Conservation (phyloP, 1,140 invertebrate species). For the Philaenus spumarius region DNA sequence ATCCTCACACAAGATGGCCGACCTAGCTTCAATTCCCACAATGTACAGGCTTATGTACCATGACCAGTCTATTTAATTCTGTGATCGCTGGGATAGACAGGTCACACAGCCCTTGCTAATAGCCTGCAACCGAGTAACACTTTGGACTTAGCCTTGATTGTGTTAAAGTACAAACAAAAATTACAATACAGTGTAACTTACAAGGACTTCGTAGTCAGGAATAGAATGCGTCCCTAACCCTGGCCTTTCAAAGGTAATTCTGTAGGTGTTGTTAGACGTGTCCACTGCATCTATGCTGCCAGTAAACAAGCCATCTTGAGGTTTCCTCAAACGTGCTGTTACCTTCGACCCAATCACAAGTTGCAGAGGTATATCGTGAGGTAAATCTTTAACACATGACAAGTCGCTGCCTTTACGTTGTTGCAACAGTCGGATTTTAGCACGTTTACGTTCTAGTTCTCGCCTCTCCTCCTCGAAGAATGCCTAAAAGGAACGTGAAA, state of each 20-base stretch:
- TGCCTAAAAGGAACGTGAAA: slow-evolving; percentile 42
- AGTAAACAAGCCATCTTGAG: slow-evolving; percentile 95
- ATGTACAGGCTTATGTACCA: too few relatives aligned
- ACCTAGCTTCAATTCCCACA: too few relatives aligned
- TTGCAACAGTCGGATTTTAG: slow-evolving; percentile 89
- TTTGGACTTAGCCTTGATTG: too few relatives aligned
- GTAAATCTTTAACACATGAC: slow-evolving; percentile 79
- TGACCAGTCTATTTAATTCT: too few relatives aligned
- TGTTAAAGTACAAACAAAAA: neutral
- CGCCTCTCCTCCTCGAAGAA: slow-evolving; percentile 94
- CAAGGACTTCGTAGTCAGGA: slow-evolving; percentile 53
- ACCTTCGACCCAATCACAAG: slow-evolving; percentile 97
- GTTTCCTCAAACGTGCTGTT: slow-evolving; percentile 77
- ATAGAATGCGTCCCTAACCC: slow-evolving; percentile 94
- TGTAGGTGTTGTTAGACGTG: slow-evolving; percentile 93
- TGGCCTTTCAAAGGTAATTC: slow-evolving; percentile 91
- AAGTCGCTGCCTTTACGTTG: slow-evolving; percentile 84
- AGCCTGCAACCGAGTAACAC: too few relatives aligned
- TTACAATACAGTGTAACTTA: slow-evolving; percentile 15
- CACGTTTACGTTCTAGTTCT: slow-evolving; percentile 82
- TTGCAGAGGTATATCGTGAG: slow-evolving; percentile 92
- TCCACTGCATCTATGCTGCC: slow-evolving; percentile 97
- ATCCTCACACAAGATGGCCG: too few relatives aligned
- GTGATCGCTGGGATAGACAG: too few relatives aligned
- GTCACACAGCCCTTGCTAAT: too few relatives aligned